Base-by-base conservation (phyloP, 2,888 invertebrate genomes). In the Teinopalpus imperialis region DNA sequence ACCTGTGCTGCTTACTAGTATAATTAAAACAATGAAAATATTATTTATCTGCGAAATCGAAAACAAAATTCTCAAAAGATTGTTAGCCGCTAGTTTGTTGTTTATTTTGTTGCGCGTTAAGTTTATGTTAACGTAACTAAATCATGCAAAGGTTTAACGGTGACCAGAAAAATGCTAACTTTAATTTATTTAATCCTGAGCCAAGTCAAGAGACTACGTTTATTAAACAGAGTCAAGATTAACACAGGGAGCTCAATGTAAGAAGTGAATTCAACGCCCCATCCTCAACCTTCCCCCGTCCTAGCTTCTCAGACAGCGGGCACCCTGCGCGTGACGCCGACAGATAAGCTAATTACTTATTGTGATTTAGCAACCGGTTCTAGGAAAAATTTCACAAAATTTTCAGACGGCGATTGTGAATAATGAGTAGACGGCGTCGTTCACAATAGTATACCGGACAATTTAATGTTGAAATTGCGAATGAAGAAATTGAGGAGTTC, bases 391-490 rank as follows among this genome's bases (percentile, higher is more conserved):
- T 81, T 75, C 72, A 67, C 73, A 63, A 77, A 75, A 74, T 73
- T 74, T 75, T 69, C 66, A 59, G 61, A 63, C 64, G 69, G 69
- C 71, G 66, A 73, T 77, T 71, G 71, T 69, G 78, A 80, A 79
- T 80, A 78, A 80, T 73, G 75, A 70, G 69, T 65, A 73, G 73
- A 72, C 74, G 70, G 64, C 74, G 73, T 69, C 74, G 72, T 74
- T 76, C 80, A 79, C 82, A 82, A 82, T 81, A 72, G 72, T 69
- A 65, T 80, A 81, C 79, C 75, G 78, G 79, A 82, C 78, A 81
- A 85, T 85, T 86, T 82, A 82, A 81, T 82, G 81, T 83, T 83
- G 81, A 78, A 81, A 83, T 86, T 83, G 75, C 74, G 75, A 79
- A 77, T 82, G 79, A 80, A 80, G 81, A 77, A 77, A 75, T 69